Conservation (phyloP, 2,113 vertebrate genomes). For the Pterocles burchelli region DNA sequence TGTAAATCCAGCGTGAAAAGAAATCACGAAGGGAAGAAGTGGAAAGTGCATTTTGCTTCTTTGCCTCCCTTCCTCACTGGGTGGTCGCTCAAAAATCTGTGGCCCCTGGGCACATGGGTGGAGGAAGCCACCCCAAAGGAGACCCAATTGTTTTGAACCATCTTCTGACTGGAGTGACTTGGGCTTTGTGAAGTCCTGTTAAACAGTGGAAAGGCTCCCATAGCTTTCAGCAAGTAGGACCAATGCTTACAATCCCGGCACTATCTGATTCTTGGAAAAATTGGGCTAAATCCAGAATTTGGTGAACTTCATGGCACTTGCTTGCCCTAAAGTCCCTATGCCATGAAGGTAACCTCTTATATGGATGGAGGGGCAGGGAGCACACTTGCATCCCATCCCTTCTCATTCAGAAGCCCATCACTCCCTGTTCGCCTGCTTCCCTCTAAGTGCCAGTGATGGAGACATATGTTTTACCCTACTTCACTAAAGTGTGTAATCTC, state of each 20-base stretch:
- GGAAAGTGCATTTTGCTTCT: not conserved
- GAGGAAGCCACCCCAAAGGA: not conserved
- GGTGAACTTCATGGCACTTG: not conserved
- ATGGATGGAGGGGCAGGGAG: not conserved
- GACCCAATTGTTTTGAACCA: not conserved
- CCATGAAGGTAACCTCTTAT: not conserved
- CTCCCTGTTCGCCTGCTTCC: not conserved
- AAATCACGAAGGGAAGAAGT: not conserved
- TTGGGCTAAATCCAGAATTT: not conserved
- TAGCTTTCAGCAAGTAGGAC: not conserved
- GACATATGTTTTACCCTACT: not conserved
- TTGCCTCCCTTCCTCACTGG: not conserved
- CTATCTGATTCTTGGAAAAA: not conserved
- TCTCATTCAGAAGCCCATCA: not conserved
- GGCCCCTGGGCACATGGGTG: not conserved
- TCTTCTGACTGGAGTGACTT: not conserved
- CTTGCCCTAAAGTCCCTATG: not conserved
- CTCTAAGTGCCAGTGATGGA: not conserved
- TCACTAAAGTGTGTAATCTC: not conserved
- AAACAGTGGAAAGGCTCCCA: not conserved
- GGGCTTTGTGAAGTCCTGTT: not conserved
- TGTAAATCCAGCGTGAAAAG: not conserved
- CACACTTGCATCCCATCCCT: rapidly evolving
- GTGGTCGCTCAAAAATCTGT: not conserved
- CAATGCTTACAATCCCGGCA: too few species aligned